phyloP scores from a whole-genome alignment of 1,140 invertebrate genomes.

The Brachionus asplanchnoidis region DNA sequence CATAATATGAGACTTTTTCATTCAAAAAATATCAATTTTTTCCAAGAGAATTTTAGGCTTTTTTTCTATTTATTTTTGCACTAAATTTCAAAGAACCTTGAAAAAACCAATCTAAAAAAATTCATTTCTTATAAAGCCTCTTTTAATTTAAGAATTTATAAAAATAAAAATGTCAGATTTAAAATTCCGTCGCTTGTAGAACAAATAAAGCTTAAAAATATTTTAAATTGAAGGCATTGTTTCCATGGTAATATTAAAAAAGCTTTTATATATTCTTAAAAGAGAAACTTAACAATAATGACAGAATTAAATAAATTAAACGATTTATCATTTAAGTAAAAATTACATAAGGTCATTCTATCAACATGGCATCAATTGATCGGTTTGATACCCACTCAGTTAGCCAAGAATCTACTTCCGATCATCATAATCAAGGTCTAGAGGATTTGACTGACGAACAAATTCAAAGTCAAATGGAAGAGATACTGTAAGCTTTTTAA shows the following conservation, averaged over 20 bases:
- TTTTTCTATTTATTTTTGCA: no score
- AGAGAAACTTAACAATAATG: slow-evolving; percentile 11
- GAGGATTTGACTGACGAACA: slow-evolving; percentile 53
- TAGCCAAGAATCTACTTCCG: slow-evolving; percentile 37
- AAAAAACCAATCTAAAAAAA: no score
- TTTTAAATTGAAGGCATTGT: neutral
- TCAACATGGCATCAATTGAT: slow-evolving; percentile 16
- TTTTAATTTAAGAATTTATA: no score
- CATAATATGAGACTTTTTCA: no score
- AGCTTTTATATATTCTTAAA: neutral
- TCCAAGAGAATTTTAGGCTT: no score
- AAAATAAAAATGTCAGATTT: no score
- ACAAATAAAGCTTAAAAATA: neutral
- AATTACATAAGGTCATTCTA: neutral
- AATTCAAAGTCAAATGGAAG: slow-evolving; percentile 50
- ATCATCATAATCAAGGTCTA: slow-evolving; percentile 25
- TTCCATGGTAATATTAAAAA: neutral
- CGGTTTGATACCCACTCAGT: slow-evolving; percentile 39
- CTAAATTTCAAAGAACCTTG: no score
- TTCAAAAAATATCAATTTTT: no score
- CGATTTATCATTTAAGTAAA: neutral
- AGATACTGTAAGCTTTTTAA: slow-evolving; percentile 49
- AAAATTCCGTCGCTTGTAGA: neutral
- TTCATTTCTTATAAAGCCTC: no score
- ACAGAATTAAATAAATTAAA: neutral